Evolutionary conservation across 2,888 invertebrate genomes (phyloP), one percentile per base, ranked within the genome.

Genomic region (Rambutsinella grinnellia): DNA sequence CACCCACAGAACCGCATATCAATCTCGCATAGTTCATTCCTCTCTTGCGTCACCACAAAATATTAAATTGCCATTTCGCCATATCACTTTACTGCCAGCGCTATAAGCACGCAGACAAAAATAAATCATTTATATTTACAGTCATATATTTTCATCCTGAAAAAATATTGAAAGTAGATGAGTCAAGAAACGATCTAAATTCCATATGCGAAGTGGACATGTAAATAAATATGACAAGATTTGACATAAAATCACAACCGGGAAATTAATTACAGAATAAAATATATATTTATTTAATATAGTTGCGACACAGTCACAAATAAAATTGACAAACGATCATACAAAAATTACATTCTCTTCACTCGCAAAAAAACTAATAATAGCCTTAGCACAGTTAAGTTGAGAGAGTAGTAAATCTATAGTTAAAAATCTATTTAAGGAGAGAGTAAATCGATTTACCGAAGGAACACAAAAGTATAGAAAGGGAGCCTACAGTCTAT

Each of bases 401-500:
- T 36, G 36, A 36, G 36, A 36, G 36, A 13, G 36, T 8, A 36
- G 36, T 36, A 36, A 36, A 36, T 36, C 36, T 36, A 36, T 13
- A 36, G 36, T 13, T 36, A 36, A 5, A 5, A 8, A 36, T 5
- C 36, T 36, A 36, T 8, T 36, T 36, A 36, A 36, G 36, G 36
- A 36, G 6, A n/a, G n/a, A 36, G 36, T 13, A 36, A 36, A 36
- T 36, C 36, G 36, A 5, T 36, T 5, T 36, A 13, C 36, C 13
- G 36, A 36, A 36, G 5, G 36, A 36, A 36, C 36, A 36, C 5
- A 36, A 36, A 36, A 36, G 13, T 36, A 13, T 36, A 36, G 13
- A 36, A 36, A 36, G 36, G 36, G 36, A 36, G n/a, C 13, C 36
- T 36, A 36, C 6, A 54, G 21, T 57, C 36, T 79, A 80, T 36